Evolutionary conservation across 2,113 vertebrate genomes (phyloP), one percentile per base, ranked within the genome.

Genomic region (Strigops habroptila): DNA sequence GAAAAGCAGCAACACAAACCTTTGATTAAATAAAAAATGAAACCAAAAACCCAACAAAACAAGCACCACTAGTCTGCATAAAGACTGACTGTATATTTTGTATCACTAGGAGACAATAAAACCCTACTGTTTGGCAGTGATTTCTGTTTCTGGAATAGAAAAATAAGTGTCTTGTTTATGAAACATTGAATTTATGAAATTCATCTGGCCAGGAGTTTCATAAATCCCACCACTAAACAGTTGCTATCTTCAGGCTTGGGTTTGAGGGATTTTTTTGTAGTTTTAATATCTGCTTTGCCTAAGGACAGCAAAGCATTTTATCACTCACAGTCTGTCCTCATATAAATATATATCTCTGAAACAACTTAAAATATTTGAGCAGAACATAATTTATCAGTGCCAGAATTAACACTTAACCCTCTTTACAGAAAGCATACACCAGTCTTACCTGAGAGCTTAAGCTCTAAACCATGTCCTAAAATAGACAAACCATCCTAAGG

Each of bases 361-460:
- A 67, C 22, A 75, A 64, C 9, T 89, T 51, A 4, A 46, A 81
- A 90, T 89, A 82, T 7, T 21, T 49, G 14, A 64, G 23, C 27
- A 88, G n/a, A 84, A 86, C 3, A 8, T 17, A 43, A 55, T 78
- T 87, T 49, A 79, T 25, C 43, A 27, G 19, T 17, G 59, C 16
- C 55, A 75, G 55, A 90, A 89, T 60, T 75, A 91, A 60, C 51
- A 91, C 63, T 60, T 51, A 91, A 83, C 77, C 37, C 12, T 86
- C 83, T 73, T 86, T 48, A 79, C 18, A 75, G 22, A 87, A 89
- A 78, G 48, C 35, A 84, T 37, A 68, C 27, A 55, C 51, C 30
- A 84, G 35, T 64, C 77, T 87, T 46, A 91, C 73, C 83, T 64
- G 48, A 76, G 21, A 90, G 51, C 51, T 94, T 86, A 91, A 28